Base-by-base conservation (phyloP, 2,113 vertebrate genomes). In the Polypterus senegalus region DNA sequence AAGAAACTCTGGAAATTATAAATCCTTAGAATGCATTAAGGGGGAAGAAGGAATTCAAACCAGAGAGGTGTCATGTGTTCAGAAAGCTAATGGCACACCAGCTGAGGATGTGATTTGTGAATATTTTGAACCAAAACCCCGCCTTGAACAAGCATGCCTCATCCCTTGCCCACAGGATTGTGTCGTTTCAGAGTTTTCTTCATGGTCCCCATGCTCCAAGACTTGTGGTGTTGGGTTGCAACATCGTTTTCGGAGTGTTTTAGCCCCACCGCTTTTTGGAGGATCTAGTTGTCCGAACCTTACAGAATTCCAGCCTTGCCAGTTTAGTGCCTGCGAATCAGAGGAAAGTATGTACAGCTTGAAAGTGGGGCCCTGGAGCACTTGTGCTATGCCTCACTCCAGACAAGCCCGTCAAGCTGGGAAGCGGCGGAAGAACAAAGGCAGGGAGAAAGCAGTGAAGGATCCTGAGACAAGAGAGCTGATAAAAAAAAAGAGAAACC, bases 81-180 rank as follows among this genome's bases (percentile, higher is more conserved):
- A 93, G 66, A 91, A 89, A 54, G 77, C 88, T 5, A 88, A 90
- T 0, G 83, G 79, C 3, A 71, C 79, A 1, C 74, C 75, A 0
- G 91, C 90, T 0, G 91, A 97, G 53, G 88, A 97, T n/a, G 79
- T 77, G 73, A 97, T 99, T 72, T 99, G 96, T 0, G 93, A 98
- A 69, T 98, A 97, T 80, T 98, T 99, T 45, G 95, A 98, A 71
- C 90, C 92, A 0, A 91, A 91, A 71, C 93, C 95, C 3, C 88
- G 89, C 1, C 80, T 96, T 67, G 95, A 98, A 69, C 96, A 99
- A 81, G 95, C 89, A 0, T 99, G 96, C 73, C 87, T 97, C 71
- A 97, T 97, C 67, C 96, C 96, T 0, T 98, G 96, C 74, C 90
- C 81, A 8, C 89, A 92, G 74, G 91, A 96, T 61, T 99, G 96